Conservation (phyloP, 2,797 vertebrate species). For the Parauchenoglanis punctatus region DNA sequence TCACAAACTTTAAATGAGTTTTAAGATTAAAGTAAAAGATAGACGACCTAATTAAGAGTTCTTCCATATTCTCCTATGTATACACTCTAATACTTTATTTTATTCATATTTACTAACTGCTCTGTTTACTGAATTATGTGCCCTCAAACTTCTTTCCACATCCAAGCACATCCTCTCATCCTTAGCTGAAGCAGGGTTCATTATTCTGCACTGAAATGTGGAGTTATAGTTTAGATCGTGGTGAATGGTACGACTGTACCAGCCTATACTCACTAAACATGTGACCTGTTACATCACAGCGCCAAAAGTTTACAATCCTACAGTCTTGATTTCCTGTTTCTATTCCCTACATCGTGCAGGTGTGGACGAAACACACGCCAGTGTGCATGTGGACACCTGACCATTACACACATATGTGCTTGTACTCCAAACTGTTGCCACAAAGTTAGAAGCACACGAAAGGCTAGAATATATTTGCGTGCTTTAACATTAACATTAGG, state of each 20-base stretch:
- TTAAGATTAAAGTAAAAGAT: neutral
- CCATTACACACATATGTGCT: neutral
- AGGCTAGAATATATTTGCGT: neutral
- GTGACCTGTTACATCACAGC: neutral
- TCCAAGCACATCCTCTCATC: neutral
- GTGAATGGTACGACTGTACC: neutral
- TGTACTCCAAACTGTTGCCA: too few species aligned
- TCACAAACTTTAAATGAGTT: neutral
- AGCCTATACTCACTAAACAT: neutral
- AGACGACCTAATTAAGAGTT: neutral
- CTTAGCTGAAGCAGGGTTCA: neutral
- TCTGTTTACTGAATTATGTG: neutral
- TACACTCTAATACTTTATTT: neutral
- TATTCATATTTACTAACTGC: neutral
- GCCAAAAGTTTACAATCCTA: neutral
- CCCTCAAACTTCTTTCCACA: neutral
- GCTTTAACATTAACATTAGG: too few species aligned
- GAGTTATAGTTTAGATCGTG: neutral
- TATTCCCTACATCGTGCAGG: neutral
- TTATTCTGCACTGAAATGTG: neutral
- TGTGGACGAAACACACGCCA: neutral
- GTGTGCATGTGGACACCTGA: neutral
- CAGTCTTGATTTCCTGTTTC: neutral
- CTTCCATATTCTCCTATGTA: too few species aligned
- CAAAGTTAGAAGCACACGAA: neutral